A percentile compares a stretch with the other conserved stretches of the same genome.
phyloP scores from a whole-genome alignment of 2,888 invertebrate genomes.

The Drosophila phalerata region DNA sequence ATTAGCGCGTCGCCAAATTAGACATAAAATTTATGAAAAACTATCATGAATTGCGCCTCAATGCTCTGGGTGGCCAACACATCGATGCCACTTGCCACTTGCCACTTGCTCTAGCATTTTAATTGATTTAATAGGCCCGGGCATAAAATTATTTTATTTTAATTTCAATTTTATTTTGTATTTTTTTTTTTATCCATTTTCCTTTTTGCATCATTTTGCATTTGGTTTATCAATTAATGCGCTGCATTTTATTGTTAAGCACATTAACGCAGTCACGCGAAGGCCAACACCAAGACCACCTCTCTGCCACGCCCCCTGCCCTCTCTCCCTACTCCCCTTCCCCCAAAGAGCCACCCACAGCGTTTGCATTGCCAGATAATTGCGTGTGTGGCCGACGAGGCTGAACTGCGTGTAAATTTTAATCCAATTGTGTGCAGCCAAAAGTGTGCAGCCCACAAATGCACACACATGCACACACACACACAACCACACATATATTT shows the following conservation, averaged over 20 bases:
- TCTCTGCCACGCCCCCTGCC: constrained; percentile 15
- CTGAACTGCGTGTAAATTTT: constrained; percentile 79
- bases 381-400: constrained; percentile 69
- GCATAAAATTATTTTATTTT: constrained; percentile 20
- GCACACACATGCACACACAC: constrained; percentile 44
- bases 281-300: constrained; percentile 43
- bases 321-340: neutral
- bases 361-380: constrained; percentile 63
- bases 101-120: constrained; percentile 34
- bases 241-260: constrained; percentile 81
- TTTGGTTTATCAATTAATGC: constrained; percentile 77
- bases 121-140: constrained; percentile 66
- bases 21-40: constrained; percentile 64
- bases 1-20: constrained; percentile 62
- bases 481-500: constrained; percentile 9
- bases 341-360: constrained; percentile 12
- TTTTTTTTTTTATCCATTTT: constrained; percentile 1
- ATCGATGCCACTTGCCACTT: constrained; percentile 11
- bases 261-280: constrained; percentile 79
- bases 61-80: constrained; percentile 37
- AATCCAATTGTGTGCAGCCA: constrained; percentile 81
- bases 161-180: constrained; percentile 19
- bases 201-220: constrained; percentile 55
- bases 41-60: constrained; percentile 44
- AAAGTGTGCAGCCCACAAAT: constrained; percentile 66